A percentile compares a stretch with the other conserved stretches of the same genome.
phyloP scores from a whole-genome alignment of 2,113 vertebrate genomes.

The Ivindomyrus marchei region DNA sequence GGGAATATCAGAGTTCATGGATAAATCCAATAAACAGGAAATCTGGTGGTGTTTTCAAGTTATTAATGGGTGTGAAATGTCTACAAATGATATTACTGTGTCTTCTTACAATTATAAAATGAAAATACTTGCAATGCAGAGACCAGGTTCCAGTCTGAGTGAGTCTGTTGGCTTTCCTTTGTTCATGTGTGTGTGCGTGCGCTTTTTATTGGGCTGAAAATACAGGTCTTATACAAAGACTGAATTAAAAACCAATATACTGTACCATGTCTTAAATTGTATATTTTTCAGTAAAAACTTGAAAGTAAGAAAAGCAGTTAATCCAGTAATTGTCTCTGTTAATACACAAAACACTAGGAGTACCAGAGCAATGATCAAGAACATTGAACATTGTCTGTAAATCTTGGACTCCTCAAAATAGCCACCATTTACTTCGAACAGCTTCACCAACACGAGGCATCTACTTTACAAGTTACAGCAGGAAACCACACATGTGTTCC shows the following conservation, averaged over 20 bases:
- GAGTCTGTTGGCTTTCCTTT: not conserved
- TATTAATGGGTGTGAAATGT: not conserved
- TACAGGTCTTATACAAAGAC: not conserved
- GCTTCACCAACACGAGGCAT: not conserved
- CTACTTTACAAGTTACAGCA: not conserved
- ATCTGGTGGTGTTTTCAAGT: not conserved
- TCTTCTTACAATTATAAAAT: not conserved
- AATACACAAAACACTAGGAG: not conserved
- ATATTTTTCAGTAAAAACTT: not conserved
- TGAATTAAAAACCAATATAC: not conserved
- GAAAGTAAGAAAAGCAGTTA: not conserved
- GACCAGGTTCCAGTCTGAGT: not conserved
- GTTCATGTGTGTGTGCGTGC: not conserved
- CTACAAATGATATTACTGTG: not conserved
- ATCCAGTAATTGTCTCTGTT: no score
- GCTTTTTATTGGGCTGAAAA: not conserved
- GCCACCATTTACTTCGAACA: not conserved
- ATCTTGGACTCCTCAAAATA: not conserved
- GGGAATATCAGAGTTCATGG: not conserved
- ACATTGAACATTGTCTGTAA: not conserved
- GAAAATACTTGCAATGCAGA: not conserved
- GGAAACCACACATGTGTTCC: not conserved
- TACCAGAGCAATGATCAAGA: not conserved
- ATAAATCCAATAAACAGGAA: not conserved
- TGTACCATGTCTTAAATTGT: not conserved